Base-by-base conservation (phyloP, 2,113 vertebrate genomes). In the Zosterops hypoxanthus region DNA sequence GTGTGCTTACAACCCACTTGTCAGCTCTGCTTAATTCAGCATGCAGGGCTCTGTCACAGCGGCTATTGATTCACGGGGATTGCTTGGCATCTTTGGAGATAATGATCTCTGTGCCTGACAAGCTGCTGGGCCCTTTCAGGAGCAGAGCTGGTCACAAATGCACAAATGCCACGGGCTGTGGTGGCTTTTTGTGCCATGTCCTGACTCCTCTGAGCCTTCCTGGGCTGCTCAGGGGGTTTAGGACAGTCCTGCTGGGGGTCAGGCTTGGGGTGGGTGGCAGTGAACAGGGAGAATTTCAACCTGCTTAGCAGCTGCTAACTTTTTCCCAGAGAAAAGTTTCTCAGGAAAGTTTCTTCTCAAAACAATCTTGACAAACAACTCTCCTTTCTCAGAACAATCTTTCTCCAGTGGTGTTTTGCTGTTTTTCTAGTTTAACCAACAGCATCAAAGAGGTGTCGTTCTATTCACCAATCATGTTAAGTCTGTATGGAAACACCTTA, bases 11-110 rank as follows among this genome's bases (percentile, higher is more conserved):
- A 96, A 50, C 60, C 44, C 49, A 2, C 84, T 39, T 86, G 78
- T 82, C 90, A 89, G 84, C 75, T 57, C 53, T 69, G 94, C 72
- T 94, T 94, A 90, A 92, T 96, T 92, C 94, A 86, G 92, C 66
- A 12, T 26, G 68, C 56, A 66, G 75, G 81, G 61, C 80, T 68
- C 80, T 92, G 91, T 86, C 89, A 77, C 73, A 55, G 5, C 13
- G 20, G 46, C 12, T 66, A 75, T 95, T 59, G 93, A 96, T 96
- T 72, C 91, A 64, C 47, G 11, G 73, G 82, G 56, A 36, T 44
- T 65, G 78, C 91, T 6, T 21, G 49, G 65, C 65, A 46, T 50
- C 71, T 91, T 19, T 55, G 88, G 5, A 84, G 94, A 86, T 93
- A 73, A 66, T 89, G 55, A 95, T 90, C 93, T 82, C 8, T 16